Evolutionary conservation across 2,113 vertebrate species (phyloP).

Genomic region (Odontophorus gujanensis): DNA sequence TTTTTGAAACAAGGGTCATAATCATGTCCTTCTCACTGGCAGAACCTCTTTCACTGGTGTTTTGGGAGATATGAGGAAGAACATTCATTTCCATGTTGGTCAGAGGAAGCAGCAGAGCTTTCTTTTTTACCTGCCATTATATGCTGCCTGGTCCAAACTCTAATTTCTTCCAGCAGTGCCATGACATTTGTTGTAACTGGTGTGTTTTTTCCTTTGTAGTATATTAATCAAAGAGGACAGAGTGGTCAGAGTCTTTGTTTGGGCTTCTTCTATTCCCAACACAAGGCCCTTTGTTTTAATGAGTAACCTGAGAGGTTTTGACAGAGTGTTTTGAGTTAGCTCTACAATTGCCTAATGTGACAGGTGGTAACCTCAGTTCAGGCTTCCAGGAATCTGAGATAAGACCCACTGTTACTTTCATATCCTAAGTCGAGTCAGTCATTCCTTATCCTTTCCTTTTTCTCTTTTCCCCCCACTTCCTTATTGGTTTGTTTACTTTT

Average conservation of each 20-base stretch:
- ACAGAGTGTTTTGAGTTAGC: neutral
- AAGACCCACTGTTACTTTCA: conserved; percentile 7
- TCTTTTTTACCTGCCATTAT: neutral
- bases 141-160: neutral
- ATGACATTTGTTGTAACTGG: neutral
- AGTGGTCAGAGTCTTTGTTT: neutral
- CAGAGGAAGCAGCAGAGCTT: neutral
- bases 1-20: neutral
- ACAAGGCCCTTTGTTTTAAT: neutral
- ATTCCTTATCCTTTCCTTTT: neutral
- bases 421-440: neutral
- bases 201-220: neutral
- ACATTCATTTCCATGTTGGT: neutral
- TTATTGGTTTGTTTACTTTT: neutral
- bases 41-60: neutral
- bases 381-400: neutral
- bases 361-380: neutral
- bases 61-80: neutral
- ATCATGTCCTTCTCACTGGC: fast-evolving
- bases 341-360: neutral
- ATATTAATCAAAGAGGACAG: neutral
- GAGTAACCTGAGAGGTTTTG: neutral
- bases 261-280: neutral
- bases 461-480: neutral
- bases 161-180: neutral